These are phyloP conservation scores for Meandrina meandrites DNA, from an alignment of 92 coral and sea anemone genomes.

Conservation along the genomic window DNA sequence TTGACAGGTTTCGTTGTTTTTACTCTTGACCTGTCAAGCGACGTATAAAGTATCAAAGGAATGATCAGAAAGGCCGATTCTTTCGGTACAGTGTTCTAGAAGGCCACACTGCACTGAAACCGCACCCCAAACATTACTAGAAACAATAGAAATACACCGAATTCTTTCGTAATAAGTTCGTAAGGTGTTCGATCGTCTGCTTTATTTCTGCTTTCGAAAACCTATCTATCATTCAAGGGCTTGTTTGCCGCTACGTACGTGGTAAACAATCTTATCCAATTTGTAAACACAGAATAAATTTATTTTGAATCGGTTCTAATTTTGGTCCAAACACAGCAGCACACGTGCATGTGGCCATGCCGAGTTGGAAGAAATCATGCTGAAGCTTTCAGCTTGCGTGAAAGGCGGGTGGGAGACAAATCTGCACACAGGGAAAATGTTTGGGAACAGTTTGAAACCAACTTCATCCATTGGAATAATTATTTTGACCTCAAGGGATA, in stretches of 20 bases:
- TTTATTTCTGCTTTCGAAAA: neutral
- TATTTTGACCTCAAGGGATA: neutral
- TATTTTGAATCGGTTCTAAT: neutral
- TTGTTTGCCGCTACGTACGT: slow-evolving; percentile 15
- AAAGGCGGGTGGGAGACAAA: neutral
- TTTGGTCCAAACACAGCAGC: neutral
- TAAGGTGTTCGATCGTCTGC: neutral
- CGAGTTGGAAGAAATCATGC: neutral
- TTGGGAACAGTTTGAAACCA: neutral
- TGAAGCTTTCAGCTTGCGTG: neutral
- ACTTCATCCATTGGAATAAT: neutral
- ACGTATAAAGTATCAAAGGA: neutral
- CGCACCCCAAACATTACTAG: neutral
- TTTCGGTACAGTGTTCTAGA: neutral
- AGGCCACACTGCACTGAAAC: neutral
- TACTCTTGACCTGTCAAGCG: slow-evolving; percentile 6
- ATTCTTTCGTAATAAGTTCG: neutral
- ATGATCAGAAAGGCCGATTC: neutral
- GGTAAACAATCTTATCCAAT: slow-evolving; percentile 13
- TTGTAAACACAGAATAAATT: slow-evolving; percentile 15
- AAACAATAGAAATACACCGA: neutral
- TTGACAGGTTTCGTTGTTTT: neutral
- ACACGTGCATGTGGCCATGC: neutral
- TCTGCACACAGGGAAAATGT: neutral
- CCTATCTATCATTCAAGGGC: neutral